These are phyloP conservation scores for Leucoraja erinaceus DNA, from an alignment of 2,113 vertebrate species.

Conservation along the genomic window DNA sequence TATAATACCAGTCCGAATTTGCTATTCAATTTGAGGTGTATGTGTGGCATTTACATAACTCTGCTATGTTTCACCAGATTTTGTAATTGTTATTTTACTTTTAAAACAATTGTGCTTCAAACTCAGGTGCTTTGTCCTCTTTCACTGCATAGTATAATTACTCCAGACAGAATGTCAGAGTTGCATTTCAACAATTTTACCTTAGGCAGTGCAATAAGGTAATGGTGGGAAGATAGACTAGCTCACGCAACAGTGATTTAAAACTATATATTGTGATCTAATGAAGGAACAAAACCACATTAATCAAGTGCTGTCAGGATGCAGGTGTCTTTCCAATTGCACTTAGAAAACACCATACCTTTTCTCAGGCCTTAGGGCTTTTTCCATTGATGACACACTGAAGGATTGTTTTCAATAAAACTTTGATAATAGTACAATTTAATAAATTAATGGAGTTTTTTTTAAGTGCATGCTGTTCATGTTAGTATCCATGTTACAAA, in stretches of 20 bases:
- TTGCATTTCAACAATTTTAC: slow-evolving; percentile 36
- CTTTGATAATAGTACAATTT: background rate
- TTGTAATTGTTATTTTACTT: background rate
- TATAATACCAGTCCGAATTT: background rate
- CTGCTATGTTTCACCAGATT: background rate
- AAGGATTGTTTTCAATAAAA: slow-evolving; percentile 19
- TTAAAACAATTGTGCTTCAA: background rate
- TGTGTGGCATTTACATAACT: background rate
- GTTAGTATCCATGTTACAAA: background rate
- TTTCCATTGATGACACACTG: slow-evolving; percentile 16
- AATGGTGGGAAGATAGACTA: background rate
- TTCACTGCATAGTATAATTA: slow-evolving; percentile 18
- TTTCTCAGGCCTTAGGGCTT: slow-evolving; percentile 1
- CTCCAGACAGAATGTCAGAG: slow-evolving; percentile 10
- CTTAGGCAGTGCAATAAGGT: slow-evolving; percentile 10
- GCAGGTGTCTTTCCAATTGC: slow-evolving; percentile 26
- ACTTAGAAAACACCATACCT: background rate
- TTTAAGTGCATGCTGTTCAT: background rate
- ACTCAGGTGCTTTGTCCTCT: background rate
- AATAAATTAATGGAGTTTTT: background rate
- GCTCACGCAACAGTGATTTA: background rate
- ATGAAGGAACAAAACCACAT: slow-evolving; percentile 34
- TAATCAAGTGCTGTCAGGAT: background rate
- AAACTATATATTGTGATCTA: slow-evolving; percentile 16
- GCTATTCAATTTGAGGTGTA: background rate